These are phyloP conservation scores for Emydura subglobosa DNA, from an alignment of 2,113 vertebrate genomes.

Conservation along the genomic window DNA sequence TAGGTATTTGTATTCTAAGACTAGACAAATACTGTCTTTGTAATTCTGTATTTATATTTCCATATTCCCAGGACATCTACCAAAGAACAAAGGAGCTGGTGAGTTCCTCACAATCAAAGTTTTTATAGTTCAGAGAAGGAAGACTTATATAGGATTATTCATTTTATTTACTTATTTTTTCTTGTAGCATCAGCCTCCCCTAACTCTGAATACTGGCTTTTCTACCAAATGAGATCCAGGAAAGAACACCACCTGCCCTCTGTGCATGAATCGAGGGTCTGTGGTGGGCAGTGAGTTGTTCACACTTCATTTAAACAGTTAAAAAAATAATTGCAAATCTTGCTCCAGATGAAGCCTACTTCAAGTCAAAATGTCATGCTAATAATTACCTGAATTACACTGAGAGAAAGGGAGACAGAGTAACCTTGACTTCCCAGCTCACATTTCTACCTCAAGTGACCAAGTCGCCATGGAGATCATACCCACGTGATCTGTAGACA, in stretches of 20 bases:
- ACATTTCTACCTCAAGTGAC: constrained; percentile 28
- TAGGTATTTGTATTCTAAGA: background rate
- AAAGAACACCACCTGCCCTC: background rate
- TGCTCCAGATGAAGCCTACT: background rate
- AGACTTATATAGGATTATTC: background rate
- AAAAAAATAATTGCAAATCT: background rate
- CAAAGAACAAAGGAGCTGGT: background rate
- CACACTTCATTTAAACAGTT: background rate
- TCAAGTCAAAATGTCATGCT: background rate
- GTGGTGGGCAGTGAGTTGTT: background rate
- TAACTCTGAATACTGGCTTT: background rate
- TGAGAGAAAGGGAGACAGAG: background rate
- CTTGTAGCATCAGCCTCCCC: background rate
- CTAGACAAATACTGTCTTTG: background rate
- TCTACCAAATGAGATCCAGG: background rate
- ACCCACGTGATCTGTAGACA: background rate
- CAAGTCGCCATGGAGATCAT: constrained; percentile 34
- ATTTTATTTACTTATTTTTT: background rate
- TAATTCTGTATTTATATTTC: constrained; percentile 16
- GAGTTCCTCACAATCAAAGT: background rate
- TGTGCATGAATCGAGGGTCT: background rate
- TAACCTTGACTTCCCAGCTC: constrained; percentile 26
- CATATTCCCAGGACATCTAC: background rate
- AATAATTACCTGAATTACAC: background rate
- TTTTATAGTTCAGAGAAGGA: background rate